Evolutionary conservation across 53 echinoderm and acorn worm species (phyloP).

Genomic region (Hippasteria phrygiana): DNA sequence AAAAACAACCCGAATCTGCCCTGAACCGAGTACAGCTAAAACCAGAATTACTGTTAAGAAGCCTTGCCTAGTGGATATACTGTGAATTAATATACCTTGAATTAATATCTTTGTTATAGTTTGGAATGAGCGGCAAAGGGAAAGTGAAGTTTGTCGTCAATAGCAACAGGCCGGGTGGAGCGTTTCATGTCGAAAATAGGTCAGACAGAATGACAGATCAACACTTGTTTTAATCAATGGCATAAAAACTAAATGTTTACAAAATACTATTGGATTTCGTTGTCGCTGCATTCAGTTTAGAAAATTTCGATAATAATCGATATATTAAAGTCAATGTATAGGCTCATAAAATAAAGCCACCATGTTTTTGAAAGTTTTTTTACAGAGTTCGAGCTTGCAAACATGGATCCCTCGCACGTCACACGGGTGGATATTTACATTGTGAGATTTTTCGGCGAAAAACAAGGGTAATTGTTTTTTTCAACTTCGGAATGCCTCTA

Average conservation of each 20-base stretch:
- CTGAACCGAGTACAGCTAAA: too few relatives aligned
- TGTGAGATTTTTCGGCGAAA: slow-evolving; percentile 55
- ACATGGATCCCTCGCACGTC: slow-evolving; percentile 65
- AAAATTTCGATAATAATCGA: too few relatives aligned
- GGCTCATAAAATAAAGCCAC: background rate
- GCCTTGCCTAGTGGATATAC: background rate
- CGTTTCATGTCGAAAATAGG: slow-evolving; percentile 68
- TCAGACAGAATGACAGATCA: slow-evolving; percentile 3
- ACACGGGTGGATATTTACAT: slow-evolving; percentile 57
- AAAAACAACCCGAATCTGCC: too few relatives aligned
- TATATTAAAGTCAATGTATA: too few relatives aligned
- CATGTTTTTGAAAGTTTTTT: slow-evolving; percentile 59
- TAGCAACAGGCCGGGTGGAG: slow-evolving; percentile 74
- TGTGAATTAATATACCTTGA: background rate
- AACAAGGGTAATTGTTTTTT: slow-evolving; percentile 39
- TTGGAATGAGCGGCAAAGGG: slow-evolving; percentile 66
- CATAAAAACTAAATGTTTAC: background rate
- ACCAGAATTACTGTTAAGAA: too few relatives aligned
- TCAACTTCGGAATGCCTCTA: background rate
- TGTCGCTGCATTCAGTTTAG: too few relatives aligned
- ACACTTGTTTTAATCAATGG: background rate
- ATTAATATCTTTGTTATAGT: slow-evolving; percentile 43
- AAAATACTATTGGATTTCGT: background rate
- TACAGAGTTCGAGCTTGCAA: slow-evolving; percentile 63
- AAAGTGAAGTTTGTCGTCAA: slow-evolving; percentile 76